Base-by-base conservation (phyloP, 2,888 invertebrate species). In the Agriotes lineatus region DNA sequence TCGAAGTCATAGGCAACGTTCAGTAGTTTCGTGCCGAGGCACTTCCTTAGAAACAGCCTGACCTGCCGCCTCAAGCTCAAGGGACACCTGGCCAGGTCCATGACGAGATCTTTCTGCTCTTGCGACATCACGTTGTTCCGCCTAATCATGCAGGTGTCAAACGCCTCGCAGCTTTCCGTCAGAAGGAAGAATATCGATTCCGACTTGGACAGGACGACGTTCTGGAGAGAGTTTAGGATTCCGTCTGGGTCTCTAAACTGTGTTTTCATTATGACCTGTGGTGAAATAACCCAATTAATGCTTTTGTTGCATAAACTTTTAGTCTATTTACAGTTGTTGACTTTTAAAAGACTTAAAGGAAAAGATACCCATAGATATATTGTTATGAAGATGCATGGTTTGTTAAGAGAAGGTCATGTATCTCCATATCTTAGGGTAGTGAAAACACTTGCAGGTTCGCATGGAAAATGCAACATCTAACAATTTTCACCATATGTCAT, bases 171-270 rank as follows among this genome's bases (percentile, higher is more conserved):
- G 0, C 93, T 91, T 75, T 92, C 91, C 56, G 93, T 82, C 63
- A 95, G 86, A 35, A 90, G 85, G 72, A 89, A 88, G 80, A 92
- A 88, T 60, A 92, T 87, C 72, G 87, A 84, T 56, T 87, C 86
- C 30, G 90, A 91, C 79, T 93, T 92, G 39, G 79, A 74, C 0
- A 85, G 75, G 0, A 87, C 85, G 0, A 90, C 87, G 81, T 93
- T 91, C 74, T 92, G 91, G 9, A 95, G 87, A 22, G 91, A 92
- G 81, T 94, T 94, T 3, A 96, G 85, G 62, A 95, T 90, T 33
- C 95, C 95, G 79, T 93, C 92, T 0, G 94, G 94, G 79, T 95
- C 93, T 65, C 94, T 88, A 80, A 92, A 93, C 75, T 94, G 94
- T 6, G 93, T 93, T 83, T 93, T 93, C 87, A 94, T 91, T 14